Conservation (phyloP, 2,888 invertebrate genomes). For the Mesoligia furuncula region DNA sequence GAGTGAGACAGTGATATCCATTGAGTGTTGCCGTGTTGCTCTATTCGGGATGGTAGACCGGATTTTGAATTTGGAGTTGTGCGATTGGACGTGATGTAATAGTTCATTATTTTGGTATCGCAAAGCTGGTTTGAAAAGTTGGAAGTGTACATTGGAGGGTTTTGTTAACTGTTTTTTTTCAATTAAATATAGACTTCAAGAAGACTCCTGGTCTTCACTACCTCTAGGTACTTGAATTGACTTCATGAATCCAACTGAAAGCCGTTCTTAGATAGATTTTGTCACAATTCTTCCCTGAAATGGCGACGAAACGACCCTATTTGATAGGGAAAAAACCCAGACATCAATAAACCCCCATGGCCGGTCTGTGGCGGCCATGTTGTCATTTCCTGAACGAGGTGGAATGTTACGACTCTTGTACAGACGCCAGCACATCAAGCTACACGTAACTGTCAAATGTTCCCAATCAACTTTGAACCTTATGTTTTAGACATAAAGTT, state of each 20-base stretch:
- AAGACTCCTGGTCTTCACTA: background rate
- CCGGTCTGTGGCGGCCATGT: conserved; percentile 49
- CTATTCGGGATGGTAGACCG: conserved; percentile 31
- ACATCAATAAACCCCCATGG: conserved; percentile 47
- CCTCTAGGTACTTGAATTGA: background rate
- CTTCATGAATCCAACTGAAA: background rate
- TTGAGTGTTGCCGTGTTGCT: conserved; percentile 45
- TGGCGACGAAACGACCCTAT: background rate
- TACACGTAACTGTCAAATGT: too few species aligned
- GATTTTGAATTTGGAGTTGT: conserved; percentile 47
- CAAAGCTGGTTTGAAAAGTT: conserved; percentile 16
- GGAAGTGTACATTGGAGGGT: background rate
- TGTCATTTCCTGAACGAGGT: conserved; percentile 36
- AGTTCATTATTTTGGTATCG: conserved; percentile 6
- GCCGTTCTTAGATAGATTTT: too few species aligned
- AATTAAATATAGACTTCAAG: background rate
- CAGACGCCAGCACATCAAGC: too few species aligned
- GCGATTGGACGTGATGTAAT: conserved; percentile 46
- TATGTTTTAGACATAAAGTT: too few species aligned
- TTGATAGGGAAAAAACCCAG: conserved; percentile 26
- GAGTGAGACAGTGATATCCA: conserved; percentile 67
- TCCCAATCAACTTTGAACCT: too few species aligned
- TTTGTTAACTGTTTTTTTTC: conserved; percentile 1
- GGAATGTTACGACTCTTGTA: conserved; percentile 29
- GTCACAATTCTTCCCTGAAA: background rate